A percentile compares a stretch with the other conserved stretches of the same genome.
Conservation (phyloP, 2,888 invertebrate genomes). For the Trilocha varians region DNA sequence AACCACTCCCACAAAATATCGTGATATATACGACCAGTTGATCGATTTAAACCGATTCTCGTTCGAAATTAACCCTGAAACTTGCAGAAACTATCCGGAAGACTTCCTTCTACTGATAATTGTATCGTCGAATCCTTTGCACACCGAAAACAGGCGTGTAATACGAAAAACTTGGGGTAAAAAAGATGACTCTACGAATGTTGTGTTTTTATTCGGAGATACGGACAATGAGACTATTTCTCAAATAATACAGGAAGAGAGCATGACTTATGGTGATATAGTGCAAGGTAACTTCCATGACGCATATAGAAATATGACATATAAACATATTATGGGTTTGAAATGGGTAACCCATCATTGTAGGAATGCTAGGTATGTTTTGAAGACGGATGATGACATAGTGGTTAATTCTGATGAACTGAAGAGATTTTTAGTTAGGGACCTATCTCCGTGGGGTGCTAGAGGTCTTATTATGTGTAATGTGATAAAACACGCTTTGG, state of each 20-base stretch:
- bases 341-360: slow-evolving; percentile 85
- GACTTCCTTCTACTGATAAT: slow-evolving; percentile 75
- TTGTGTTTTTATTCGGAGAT: slow-evolving; percentile 79
- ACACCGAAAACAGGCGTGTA: slow-evolving; percentile 75
- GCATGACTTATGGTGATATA: slow-evolving; percentile 75
- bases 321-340: slow-evolving; percentile 87
- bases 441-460: slow-evolving; percentile 75
- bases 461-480: slow-evolving; percentile 77
- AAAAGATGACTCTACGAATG: slow-evolving; percentile 60
- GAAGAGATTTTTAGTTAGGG: slow-evolving; percentile 70
- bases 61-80: slow-evolving; percentile 74
- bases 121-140: slow-evolving; percentile 79
- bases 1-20: slow-evolving; percentile 15
- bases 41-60: slow-evolving; percentile 76
- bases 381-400: slow-evolving; percentile 85
- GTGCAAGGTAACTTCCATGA: slow-evolving; percentile 85
- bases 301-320: slow-evolving; percentile 86
- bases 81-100: slow-evolving; percentile 54
- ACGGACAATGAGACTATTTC: slow-evolving; percentile 29
- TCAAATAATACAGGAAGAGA: slow-evolving; percentile 64
- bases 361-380: slow-evolving; percentile 75
- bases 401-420: slow-evolving; percentile 79
- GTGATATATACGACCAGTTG: slow-evolving; percentile 42
- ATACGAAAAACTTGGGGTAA: slow-evolving; percentile 85
- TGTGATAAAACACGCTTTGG: slow-evolving; percentile 55